Percentiles rank a stretch among this genome's conserved stretches.
Evolutionary conservation across 1,140 invertebrate genomes (phyloP).

Genomic region (Nymphalis io): DNA sequence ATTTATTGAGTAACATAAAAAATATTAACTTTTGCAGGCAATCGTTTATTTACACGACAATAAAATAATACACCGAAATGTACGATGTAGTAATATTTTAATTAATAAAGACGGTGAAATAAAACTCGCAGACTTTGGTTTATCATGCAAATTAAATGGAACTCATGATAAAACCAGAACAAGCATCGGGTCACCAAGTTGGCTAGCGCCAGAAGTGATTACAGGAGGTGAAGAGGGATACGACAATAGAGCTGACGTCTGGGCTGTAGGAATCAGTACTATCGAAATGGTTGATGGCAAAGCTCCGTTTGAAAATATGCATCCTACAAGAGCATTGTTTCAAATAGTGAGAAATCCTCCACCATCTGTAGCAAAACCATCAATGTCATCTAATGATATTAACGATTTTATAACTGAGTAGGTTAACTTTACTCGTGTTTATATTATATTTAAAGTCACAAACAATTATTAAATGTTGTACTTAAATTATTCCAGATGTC

Average conservation of each 20-base stretch:
- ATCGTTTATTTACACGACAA: conserved; percentile 91
- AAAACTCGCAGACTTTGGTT: conserved; percentile 92
- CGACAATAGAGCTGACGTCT: conserved; percentile 91
- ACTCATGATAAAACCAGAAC: conserved; percentile 86
- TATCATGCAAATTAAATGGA: conserved; percentile 89
- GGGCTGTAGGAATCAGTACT: conserved; percentile 94
- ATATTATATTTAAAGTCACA: neutral
- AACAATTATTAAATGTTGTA: neutral
- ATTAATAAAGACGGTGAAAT: conserved; percentile 91
- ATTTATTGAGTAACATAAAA: neutral
- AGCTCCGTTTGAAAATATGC: conserved; percentile 91
- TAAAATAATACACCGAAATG: conserved; percentile 92
- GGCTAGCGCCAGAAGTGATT: conserved; percentile 94
- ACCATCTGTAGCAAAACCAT: conserved; percentile 86
- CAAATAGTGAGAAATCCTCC: conserved; percentile 94
- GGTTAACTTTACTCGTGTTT: conserved; percentile 50
- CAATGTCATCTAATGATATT: conserved; percentile 90
- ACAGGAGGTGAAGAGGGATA: conserved; percentile 78
- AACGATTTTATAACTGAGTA: conserved; percentile 93
- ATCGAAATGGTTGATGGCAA: conserved; percentile 95
- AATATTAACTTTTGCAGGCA: conserved; percentile 79
- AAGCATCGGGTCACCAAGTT: conserved; percentile 93
- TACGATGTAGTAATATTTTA: conserved; percentile 92
- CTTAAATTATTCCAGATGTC: conserved; percentile 84
- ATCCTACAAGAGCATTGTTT: conserved; percentile 92